A percentile compares a stretch with the other conserved stretches of the same genome.
Evolutionary conservation across 2,113 vertebrate species (phyloP).

Genomic region (Rhinichthys klamathensis): DNA sequence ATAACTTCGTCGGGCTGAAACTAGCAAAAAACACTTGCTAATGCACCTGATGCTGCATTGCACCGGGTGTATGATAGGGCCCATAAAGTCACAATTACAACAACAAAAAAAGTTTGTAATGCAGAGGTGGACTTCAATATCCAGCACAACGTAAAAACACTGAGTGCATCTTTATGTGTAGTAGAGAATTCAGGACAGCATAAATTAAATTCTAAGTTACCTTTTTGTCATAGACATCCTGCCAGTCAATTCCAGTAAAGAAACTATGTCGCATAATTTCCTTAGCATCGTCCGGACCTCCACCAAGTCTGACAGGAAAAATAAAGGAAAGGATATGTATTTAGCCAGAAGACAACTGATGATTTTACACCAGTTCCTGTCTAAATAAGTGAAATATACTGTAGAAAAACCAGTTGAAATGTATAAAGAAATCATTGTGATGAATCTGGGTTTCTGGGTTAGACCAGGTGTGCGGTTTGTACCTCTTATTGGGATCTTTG

Average conservation of each 20-base stretch:
- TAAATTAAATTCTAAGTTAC: slow-evolving; percentile 65
- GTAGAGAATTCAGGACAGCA: not conserved
- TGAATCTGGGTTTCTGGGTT: not conserved
- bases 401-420: not conserved
- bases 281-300: slow-evolving; percentile 95
- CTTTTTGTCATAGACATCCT: slow-evolving; percentile 98
- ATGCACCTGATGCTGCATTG: too few relatives aligned
- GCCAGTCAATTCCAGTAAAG: slow-evolving; percentile 94
- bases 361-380: not conserved
- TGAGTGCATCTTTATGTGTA: not conserved
- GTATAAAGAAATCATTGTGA: not conserved
- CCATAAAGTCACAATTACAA: not conserved
- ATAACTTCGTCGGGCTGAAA: too few relatives aligned
- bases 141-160: not conserved
- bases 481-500: slow-evolving; percentile 98
- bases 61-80: too few relatives aligned
- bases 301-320: slow-evolving; percentile 82
- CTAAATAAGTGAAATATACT: not conserved
- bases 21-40: too few relatives aligned
- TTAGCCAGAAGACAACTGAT: not conserved
- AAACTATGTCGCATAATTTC: slow-evolving; percentile 98
- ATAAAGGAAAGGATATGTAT: slow-evolving; percentile 30
- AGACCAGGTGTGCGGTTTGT: not conserved
- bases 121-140: not conserved
- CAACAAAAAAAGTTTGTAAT: not conserved